Conservation (phyloP, 2,113 vertebrate species). For the Tenebrosternarchus preto region DNA sequence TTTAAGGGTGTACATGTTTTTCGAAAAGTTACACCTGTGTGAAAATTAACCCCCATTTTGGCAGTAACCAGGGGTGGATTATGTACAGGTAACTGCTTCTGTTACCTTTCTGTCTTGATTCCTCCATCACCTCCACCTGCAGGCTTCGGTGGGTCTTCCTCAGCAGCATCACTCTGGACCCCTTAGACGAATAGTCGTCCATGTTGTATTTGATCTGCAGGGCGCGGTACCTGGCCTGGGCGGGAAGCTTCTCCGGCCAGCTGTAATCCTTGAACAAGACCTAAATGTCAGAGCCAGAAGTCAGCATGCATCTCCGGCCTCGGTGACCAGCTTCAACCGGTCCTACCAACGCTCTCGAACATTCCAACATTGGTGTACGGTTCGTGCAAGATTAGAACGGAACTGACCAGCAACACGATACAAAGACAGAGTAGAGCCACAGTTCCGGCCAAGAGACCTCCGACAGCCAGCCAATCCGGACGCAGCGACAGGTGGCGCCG, state of each 20-base stretch:
- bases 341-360: background rate
- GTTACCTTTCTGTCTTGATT: conserved; percentile 65
- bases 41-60: too few relatives aligned
- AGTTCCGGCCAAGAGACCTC: conserved; percentile 71
- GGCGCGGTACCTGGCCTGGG: conserved; percentile 70
- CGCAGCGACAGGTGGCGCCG: conserved; percentile 68
- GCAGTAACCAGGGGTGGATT: too few relatives aligned
- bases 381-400: background rate
- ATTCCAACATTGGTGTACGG: background rate
- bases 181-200: conserved; percentile 78
- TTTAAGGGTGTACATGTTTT: background rate
- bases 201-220: conserved; percentile 78
- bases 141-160: conserved; percentile 74
- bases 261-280: conserved; percentile 76
- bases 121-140: conserved; percentile 58
- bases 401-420: conserved; percentile 75
- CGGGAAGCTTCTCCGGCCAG: conserved; percentile 72
- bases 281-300: conserved; percentile 59
- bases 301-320: background rate
- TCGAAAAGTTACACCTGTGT: too few relatives aligned
- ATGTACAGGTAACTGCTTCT: background rate
- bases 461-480: conserved; percentile 77
- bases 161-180: conserved; percentile 63
- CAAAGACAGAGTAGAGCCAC: conserved; percentile 72
- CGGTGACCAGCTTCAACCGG: too few relatives aligned